Base-by-base conservation (phyloP, 1,140 invertebrate species). In the Condylostylus longicornis region DNA sequence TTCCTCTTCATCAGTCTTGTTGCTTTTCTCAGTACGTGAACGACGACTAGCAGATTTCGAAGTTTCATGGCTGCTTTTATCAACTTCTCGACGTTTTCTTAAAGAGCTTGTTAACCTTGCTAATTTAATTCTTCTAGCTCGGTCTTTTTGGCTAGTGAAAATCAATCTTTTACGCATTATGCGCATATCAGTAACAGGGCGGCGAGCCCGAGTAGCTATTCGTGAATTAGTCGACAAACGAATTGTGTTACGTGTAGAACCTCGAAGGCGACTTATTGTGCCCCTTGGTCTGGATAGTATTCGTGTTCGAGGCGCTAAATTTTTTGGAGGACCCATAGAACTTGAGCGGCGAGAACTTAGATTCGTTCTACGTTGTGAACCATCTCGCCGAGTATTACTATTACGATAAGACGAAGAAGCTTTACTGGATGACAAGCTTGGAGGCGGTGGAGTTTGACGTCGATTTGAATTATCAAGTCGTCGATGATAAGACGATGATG, bases 81-180 rank as follows among this genome's bases (percentile, higher is more conserved):
- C 54, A 5, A 49, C 51, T 5, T 57, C 54, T 6, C 52, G 52
- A 32, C 53, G 47, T 27, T 51, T 34, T 3, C 12, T 34, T 4
- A 2, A 43, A 54, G 58, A 58, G 55, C 55, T 58, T 54, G 55
- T 56, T 40, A 58, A 40, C 37, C 57, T 51, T 44, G 56, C 50
- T 42, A 58, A 56, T 43, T 58, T 58, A 32, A 58, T 45, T 37
- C 56, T 38, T 33, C 55, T 50, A 19, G 50, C 51, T 32, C 53
- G 50, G 45, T 58, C 55, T 54, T 54, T 58, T 34, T 58, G 55
- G 41, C 54, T 49, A 12, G 55, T 55, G 46, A 51, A 56, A 19
- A 58, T 41, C 36, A 58, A 44, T 38, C 58, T 52, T 34, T 47
- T 48, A 38, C 55, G 55, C 55, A 58, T 58, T 18, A 48, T 56